A percentile compares a stretch with the other conserved stretches of the same genome.
Conservation (phyloP, 1,140 invertebrate genomes). For the Trachymyrmex septentrionalis region DNA sequence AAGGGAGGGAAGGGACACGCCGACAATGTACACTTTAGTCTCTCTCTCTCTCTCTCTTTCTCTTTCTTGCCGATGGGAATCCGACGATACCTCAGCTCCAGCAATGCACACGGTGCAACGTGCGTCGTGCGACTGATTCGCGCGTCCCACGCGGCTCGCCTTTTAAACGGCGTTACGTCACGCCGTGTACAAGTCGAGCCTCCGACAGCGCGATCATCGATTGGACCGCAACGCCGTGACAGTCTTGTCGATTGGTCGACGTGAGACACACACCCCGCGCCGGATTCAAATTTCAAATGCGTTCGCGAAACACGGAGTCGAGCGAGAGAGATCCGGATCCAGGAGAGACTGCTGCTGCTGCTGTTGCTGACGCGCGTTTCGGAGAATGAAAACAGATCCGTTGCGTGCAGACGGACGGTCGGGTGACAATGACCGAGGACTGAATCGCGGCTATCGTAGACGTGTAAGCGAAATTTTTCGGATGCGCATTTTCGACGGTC, state of each 20-base stretch:
- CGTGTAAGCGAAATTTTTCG: slow-evolving; percentile 7
- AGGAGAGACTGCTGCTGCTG: background rate
- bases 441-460: background rate
- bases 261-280: slow-evolving; percentile 19
- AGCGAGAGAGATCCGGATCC: slow-evolving; percentile 30
- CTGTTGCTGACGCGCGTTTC: slow-evolving; percentile 4
- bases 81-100: slow-evolving; percentile 1
- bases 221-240: slow-evolving; percentile 24
- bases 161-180: slow-evolving; percentile 64
- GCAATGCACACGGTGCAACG: slow-evolving; percentile 47
- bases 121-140: slow-evolving; percentile 68
- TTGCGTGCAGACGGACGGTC: slow-evolving; percentile 12
- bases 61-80: slow-evolving; percentile 8
- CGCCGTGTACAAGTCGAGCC: slow-evolving; percentile 51
- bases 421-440: slow-evolving; percentile 32
- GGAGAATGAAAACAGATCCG: slow-evolving; percentile 21
- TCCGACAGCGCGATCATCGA: background rate
- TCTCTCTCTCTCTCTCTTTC: slow-evolving; percentile 14
- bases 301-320: background rate
- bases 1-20: slow-evolving; percentile 30
- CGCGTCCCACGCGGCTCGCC: slow-evolving; percentile 60
- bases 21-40: background rate
- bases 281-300: slow-evolving; percentile 30
- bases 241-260: background rate
- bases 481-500: background rate